These are phyloP conservation scores for Ursus arctos DNA, from an alignment of 2,113 vertebrate species.

Conservation along the genomic window DNA sequence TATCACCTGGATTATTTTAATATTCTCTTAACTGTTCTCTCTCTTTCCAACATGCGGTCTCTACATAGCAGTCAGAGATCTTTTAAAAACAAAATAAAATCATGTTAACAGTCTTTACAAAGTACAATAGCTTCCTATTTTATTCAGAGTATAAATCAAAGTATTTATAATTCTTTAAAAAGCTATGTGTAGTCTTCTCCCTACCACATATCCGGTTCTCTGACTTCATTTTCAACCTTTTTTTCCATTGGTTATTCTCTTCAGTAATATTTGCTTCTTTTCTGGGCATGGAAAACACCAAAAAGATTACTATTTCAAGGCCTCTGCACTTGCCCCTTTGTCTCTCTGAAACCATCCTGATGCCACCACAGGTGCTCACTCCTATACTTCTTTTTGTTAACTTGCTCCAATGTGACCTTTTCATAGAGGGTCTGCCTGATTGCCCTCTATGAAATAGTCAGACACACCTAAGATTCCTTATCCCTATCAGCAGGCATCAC, in stretches of 20 bases:
- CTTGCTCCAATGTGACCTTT: not conserved
- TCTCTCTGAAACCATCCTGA: accelerated
- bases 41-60: not conserved
- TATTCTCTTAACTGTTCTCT: not conserved
- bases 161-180: not conserved
- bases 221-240: not conserved
- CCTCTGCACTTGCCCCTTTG: not conserved
- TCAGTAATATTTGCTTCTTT: not conserved
- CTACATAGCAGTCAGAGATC: not conserved
- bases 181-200: not conserved
- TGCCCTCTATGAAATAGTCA: not conserved
- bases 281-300: not conserved
- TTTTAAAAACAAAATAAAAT: not conserved
- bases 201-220: not conserved
- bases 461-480: not conserved
- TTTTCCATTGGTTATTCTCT: not conserved
- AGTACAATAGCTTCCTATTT: not conserved
- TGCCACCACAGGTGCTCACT: not conserved
- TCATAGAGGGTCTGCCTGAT: not conserved
- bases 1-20: not conserved
- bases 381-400: not conserved
- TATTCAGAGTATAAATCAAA: not conserved
- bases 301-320: not conserved
- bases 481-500: not conserved
- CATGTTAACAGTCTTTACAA: not conserved